Evolutionary conservation across 2,113 vertebrate genomes (phyloP), one percentile per base, ranked within the genome.

Genomic region (Turdus rufiventris): DNA sequence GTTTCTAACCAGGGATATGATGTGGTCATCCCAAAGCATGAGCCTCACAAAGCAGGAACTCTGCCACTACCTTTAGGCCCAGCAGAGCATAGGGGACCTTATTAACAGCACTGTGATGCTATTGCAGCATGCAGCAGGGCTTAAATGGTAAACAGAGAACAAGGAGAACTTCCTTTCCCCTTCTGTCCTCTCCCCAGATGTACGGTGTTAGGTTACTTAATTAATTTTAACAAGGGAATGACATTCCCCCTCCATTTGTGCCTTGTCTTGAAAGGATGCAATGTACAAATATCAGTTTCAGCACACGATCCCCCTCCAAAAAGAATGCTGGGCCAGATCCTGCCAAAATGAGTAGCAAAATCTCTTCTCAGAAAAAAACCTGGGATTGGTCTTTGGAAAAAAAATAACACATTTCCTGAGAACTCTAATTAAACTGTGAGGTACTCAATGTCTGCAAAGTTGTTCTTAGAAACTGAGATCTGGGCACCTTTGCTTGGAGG

Each of bases 151-250:
- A 96, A 90, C 40, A 93, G 92, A 74, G 95, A 96, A 91, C 88
- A 91, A 95, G 96, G 67, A 91, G 92, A 92, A 94, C 92, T 97
- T 96, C 93, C 94, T 89, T 93, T 94, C 72, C 74, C 67, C 56
- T 91, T 73, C 88, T 93, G 78, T 96, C 89, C 90, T 96, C 82
- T 95, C 63, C 91, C 96, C 95, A 96, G 93, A 97, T 95, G 94
- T 92, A 96, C 0, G 36, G 96, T 96, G 95, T 97, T 96, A 84
- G 85, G 92, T 97, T 97, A 97, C 95, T 96, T 97, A 97, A 96
- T 97, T 96, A 96, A 96, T 96, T 97, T 97, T 97, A 97, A 96
- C 96, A 96, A 94, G 90, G 79, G 93, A 96, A 95, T 93, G 85
- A 93, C 93, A 96, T 96, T 95, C 93, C 65, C 76, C 40, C 47